Evolutionary conservation across 2,888 invertebrate genomes (phyloP), one percentile per base, ranked within the genome.

Genomic region (Brachyptera risi): DNA sequence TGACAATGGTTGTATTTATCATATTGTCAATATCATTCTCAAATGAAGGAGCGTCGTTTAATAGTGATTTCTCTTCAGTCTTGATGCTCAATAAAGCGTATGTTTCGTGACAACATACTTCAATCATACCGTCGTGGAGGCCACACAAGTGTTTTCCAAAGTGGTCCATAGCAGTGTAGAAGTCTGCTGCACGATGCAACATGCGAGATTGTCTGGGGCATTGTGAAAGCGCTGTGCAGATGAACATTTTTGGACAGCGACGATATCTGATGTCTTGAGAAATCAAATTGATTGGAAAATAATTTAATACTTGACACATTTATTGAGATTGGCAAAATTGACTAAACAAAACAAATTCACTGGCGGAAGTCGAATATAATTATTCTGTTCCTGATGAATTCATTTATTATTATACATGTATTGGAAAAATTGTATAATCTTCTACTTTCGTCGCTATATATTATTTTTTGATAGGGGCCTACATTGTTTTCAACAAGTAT

Each of bases 51-150:
- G 13, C 7, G 47, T 11, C 47, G 24, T n/a, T n/a, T n/a, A n/a
- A n/a, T n/a, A 3, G 3, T 4, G 21, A 11, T 1, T 1, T 9
- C 2, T n/a, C 47, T n/a, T 17, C 47, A 24, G 23, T n/a, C 11
- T 24, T 24, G 7, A 47, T 1, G 3, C 21, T 21, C 23, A 47
- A n/a, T n/a, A 47, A 24, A 1, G 47, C n/a, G 19, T 24, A 23
- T n/a, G 47, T 24, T 24, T 47, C 47, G 24, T 47, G 47, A 11
- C 47, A 47, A 24, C 47, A 47, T n/a, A 47, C 47, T 24, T 47
- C 21, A 3, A 47, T 5, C 23, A 23, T 4, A n/a, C 21, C 17
- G 47, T 47, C 47, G 47, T 47, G 47, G 21, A 47, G 23, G 23
- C 21, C 47, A n/a, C 47, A 47, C 21, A 47, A 24, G 24, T 17